Evolutionary conservation across 2,888 invertebrate genomes (phyloP), one percentile per base, ranked within the genome.

Genomic region (Epirrhoe tristata): DNA sequence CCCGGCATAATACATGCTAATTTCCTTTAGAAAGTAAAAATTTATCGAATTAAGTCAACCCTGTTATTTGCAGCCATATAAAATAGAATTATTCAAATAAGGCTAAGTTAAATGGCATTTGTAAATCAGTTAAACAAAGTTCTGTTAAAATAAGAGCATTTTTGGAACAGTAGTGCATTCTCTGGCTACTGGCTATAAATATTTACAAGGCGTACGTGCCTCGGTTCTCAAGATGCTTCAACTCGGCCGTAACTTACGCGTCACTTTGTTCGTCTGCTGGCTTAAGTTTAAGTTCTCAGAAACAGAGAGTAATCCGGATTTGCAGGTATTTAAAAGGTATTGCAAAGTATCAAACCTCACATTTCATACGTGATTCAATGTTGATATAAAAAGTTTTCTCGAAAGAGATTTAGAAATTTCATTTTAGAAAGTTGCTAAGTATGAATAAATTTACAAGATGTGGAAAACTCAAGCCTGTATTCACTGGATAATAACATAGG

Each of bases 191-290:
- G 52, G 53, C 72, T 72, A 83, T 88, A 83, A 84, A 85, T 88
- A 88, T 88, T 85, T 81, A 84, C 76, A 74, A 79, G 79, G 73
- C 77, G 79, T 79, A 83, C 86, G 86, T 85, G 84, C 73, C 68
- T 72, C 69, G 66, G 67, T 75, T 66, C 50, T 62, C 31, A 63
- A 68, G 54, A 58, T 70, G 64, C 43, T 53, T 50, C 53, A 51
- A 17, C 66, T 62, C 24, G 57, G 58, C 66, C 63, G 69, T 66
- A 71, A 76, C 75, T 73, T 74, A 74, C 73, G 69, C 73, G 74
- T 70, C 65, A 70, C 73, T 73, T 70, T 74, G 78, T 72, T 76
- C 74, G 63, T 63, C 61, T 63, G 71, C 70, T 73, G 62, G 66
- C 68, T 68, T 69, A 68, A 65, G 58, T 65, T 70, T 54, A 67